These are phyloP conservation scores for Geophilus truncorum DNA, from an alignment of 2,888 invertebrate genomes.

Conservation along the genomic window DNA sequence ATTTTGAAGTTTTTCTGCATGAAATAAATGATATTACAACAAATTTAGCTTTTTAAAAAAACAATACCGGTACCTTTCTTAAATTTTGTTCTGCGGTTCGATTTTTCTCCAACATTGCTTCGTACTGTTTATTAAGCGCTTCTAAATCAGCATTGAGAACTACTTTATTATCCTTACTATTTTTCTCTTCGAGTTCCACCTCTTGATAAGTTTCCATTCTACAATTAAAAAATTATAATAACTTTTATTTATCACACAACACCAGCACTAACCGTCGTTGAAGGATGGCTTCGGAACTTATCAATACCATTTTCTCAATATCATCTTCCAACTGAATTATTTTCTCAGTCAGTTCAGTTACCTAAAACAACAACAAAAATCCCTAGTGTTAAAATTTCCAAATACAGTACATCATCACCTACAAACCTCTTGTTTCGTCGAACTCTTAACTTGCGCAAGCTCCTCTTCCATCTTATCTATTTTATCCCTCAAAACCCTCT, in stretches of 20 bases:
- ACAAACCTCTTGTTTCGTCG: background rate
- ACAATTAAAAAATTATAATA: background rate
- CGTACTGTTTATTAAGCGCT: background rate
- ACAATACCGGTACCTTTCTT: background rate
- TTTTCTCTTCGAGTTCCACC: background rate
- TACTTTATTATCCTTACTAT: background rate
- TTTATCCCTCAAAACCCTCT: background rate
- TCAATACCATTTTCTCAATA: constrained; percentile 23
- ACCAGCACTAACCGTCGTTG: background rate
- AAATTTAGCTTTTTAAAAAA: background rate
- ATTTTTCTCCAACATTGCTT: background rate
- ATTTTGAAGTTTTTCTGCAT: constrained; percentile 31
- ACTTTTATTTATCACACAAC: background rate
- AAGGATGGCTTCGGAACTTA: background rate
- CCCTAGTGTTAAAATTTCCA: background rate
- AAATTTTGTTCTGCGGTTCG: background rate
- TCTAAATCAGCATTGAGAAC: background rate
- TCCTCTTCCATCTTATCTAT: background rate
- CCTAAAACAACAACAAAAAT: background rate
- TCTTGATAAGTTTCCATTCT: background rate
- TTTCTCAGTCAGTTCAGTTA: background rate
- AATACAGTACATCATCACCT: background rate
- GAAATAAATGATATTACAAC: background rate
- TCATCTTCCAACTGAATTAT: constrained; percentile 9
- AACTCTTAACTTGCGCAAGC: background rate